Evolutionary conservation across 2,113 vertebrate species (phyloP).

Genomic region (Cryptomyrus ogoouensis): DNA sequence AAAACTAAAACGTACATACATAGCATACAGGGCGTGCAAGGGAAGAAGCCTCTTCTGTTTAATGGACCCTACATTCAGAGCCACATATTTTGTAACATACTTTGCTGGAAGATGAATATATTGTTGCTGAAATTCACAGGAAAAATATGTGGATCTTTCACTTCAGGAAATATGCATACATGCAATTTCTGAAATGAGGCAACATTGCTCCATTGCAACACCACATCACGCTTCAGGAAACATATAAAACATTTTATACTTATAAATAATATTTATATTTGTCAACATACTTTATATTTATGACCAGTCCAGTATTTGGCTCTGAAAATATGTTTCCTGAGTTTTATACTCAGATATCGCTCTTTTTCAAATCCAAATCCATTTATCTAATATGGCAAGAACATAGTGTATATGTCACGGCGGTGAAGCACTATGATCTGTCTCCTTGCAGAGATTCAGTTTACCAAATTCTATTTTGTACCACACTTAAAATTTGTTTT

Average conservation of each 20-base stretch:
- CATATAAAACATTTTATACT: not conserved
- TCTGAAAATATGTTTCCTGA: not conserved
- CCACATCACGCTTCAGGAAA: not conserved
- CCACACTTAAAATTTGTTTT: not conserved
- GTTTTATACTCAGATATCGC: not conserved
- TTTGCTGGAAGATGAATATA: not conserved
- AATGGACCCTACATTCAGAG: not conserved
- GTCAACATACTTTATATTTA: not conserved
- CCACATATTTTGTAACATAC: not conserved
- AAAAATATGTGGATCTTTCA: not conserved
- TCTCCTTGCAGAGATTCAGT: not conserved
- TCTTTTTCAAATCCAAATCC: not conserved
- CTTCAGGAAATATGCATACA: not conserved
- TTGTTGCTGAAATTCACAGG: not conserved
- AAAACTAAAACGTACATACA: not conserved
- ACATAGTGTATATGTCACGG: not conserved
- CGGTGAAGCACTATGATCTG: not conserved
- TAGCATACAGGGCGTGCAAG: not conserved
- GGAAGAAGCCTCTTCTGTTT: not conserved
- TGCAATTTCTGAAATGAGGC: not conserved
- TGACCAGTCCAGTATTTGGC: not conserved
- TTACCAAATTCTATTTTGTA: not conserved
- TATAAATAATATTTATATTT: not conserved
- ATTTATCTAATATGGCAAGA: not conserved
- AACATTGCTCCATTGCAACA: not conserved